Evolutionary conservation across 64 coral and sea anemone genomes (phyloP), one percentile per base, ranked within the genome.

Genomic region (Stichodactyla helianthus): DNA sequence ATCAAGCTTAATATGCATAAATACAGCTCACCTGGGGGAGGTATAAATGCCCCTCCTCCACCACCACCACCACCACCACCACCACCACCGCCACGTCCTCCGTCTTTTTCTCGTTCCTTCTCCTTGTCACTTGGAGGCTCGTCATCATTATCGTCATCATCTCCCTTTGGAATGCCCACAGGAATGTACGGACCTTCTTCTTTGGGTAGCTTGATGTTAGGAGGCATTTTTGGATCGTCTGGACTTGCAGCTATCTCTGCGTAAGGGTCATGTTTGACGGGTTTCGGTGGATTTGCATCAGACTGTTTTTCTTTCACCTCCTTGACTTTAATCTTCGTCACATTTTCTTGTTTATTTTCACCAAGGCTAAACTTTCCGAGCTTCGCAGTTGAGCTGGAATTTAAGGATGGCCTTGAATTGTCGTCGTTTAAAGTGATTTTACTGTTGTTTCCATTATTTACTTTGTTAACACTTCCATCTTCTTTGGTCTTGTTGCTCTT

Each of bases 211-310:
- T 92, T 92, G 10, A 87, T 53, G 71, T 92, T 79, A 8, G 90
- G 90, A 6, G 90, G 90, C 60, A 92, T 62, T 58, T 87, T 92
- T 20, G 85, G 84, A 13, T 92, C 59, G 55, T 92, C 90, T n/a
- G 90, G 90, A 68, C 84, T 86, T 5, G 90, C 90, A 68, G 90
- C 90, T 52, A 92, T 92, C 13, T 85, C 90, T 5, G 90, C 90
- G 54, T 92, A 92, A 63, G 90, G 90, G 83, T 92, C 90, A 25
- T 82, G 84, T 82, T 86, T 86, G 62, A 74, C 23, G n/a, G 25
- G 25, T 2, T 44, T 44, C 35, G 1, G 35, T 31, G 25, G 62
- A 23, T 26, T 28, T 85, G 61, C 71, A 51, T 62, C 10, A 55
- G 12, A 5, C 60, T 77, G 23, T 20, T 85, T 54, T 51, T 35